Evolutionary conservation across 2,113 vertebrate genomes (phyloP).

Genomic region (human): DNA sequence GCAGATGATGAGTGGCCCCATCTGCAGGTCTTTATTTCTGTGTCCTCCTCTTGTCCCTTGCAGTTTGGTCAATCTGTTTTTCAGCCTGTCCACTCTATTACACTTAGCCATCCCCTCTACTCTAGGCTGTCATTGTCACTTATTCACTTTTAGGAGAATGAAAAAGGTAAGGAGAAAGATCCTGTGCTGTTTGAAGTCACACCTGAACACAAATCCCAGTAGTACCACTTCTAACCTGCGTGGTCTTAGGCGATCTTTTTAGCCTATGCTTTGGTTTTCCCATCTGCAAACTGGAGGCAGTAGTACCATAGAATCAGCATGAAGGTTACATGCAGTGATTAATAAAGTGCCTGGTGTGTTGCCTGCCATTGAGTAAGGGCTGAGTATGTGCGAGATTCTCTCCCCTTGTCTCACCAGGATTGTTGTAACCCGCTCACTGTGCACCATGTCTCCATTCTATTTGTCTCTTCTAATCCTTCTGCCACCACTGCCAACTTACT

Average conservation of each 20-base stretch:
- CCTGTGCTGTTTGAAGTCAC: neutral
- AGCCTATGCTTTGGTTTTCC: neutral
- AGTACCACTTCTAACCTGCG: neutral
- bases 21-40: neutral
- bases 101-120: neutral
- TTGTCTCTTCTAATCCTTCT: neutral
- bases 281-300: neutral
- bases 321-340: neutral
- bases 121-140: neutral
- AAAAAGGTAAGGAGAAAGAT: neutral
- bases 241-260: neutral
- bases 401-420: neutral
- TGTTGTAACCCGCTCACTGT: neutral
- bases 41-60: neutral
- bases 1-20: neutral
- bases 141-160: neutral
- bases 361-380: neutral
- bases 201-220: neutral
- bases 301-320: neutral
- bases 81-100: too few relatives aligned
- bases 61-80: neutral
- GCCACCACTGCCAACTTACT: neutral
- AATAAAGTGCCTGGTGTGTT: neutral
- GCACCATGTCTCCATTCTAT: neutral
- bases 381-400: too few relatives aligned